Conservation (phyloP, 2,797 vertebrate species). For the Rachycentron canadum region DNA sequence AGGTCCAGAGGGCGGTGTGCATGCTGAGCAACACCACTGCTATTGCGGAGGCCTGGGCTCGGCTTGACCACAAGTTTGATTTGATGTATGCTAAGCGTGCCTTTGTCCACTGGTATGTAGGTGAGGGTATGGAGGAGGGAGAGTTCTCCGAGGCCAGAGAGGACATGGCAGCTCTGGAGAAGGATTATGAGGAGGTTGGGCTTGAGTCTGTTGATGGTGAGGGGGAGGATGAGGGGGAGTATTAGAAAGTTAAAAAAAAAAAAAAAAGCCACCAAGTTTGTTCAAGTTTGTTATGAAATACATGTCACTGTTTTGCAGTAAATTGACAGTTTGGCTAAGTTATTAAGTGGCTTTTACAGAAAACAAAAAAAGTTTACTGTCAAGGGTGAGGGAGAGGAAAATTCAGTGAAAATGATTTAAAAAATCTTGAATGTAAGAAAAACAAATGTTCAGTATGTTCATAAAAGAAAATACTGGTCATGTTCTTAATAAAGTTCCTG, state of each 20-base stretch:
- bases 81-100: constrained; percentile 11
- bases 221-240: neutral
- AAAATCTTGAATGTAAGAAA: too few relatives aligned
- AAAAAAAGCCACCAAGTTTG: neutral
- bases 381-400: too few relatives aligned
- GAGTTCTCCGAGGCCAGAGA: neutral
- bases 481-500: too few relatives aligned
- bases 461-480: too few relatives aligned
- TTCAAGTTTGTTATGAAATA: neutral
- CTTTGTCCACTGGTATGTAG: constrained; percentile 25
- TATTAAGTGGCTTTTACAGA: too few relatives aligned
- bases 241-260: neutral
- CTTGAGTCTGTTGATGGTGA: neutral
- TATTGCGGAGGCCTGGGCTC: constrained; percentile 7
- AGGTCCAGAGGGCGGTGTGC: constrained; percentile 5
- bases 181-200: constrained; percentile 1
- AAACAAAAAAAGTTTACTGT: too few relatives aligned
- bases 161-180: neutral
- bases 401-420: too few relatives aligned
- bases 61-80: constrained; percentile 22
- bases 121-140: constrained; percentile 6
- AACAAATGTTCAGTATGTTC: neutral
- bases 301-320: neutral
- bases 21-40: constrained; percentile 23
- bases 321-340: neutral